Base-by-base conservation (phyloP, 92 coral and sea anemone species). In the Phymanthus crucifer region DNA sequence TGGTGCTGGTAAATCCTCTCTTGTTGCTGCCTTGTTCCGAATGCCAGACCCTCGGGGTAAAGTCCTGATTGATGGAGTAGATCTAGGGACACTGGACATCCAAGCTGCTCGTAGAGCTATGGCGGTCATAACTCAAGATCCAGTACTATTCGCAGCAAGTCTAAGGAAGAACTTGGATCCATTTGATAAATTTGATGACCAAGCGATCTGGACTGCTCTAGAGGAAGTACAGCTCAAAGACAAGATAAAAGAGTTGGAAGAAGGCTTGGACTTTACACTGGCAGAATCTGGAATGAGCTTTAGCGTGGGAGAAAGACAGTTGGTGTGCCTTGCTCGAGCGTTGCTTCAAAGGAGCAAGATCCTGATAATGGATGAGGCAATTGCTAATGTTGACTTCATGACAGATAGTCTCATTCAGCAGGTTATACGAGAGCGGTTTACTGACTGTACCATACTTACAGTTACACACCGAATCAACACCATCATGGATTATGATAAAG, bases 361-460 rank as follows among this genome's bases (percentile, higher is more conserved):
- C 17, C 79, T 75, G 19, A 35, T 75, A 56, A 75, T 75, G 79
- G 79, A 75, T 69, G 79, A 75, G 34, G 69, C 79, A 17, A 75
- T 69, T 52, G 79, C 79, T 29, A 75, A 75, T 48, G 79, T 75
- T 7, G 79, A 75, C 68, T 75, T 45, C 69, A 52, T 23, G 69
- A 75, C 79, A 6, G 79, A 75, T 36, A 52, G 56, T 12, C 66
- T 75, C 12, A 75, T 50, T 75, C 79, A 75, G 47, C n/a, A 75
- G 46, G 79, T 54, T 2, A 75, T 75, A 37, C 66, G 69, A 50
- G 40, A 5, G 0, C 50, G 54, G 45, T 75, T 75, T 48, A 33
- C 1, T 4, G 33, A 35, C 38, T 75, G 79, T 31, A 75, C 79
- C 1, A 48, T 75, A 32, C 23, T 75, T 0, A 75, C 79, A 3